phyloP scores from a whole-genome alignment of 2,113 vertebrate species.

The Anolis sagrei region DNA sequence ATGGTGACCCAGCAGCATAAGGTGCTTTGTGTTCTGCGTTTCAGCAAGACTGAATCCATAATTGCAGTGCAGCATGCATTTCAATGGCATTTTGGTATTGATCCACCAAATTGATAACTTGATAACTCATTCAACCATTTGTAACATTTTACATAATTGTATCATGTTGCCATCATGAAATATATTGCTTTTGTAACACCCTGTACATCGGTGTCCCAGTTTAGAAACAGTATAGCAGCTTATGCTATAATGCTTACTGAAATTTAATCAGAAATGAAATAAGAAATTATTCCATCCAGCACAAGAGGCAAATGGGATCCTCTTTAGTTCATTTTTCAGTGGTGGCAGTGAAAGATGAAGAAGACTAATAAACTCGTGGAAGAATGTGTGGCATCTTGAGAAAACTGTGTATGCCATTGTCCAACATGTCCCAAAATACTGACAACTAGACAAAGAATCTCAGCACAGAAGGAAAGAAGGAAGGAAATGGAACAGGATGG shows the following conservation, averaged over 20 bases:
- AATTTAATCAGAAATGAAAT: conserved; percentile 1
- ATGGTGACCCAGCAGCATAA: no score
- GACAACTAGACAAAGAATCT: not conserved
- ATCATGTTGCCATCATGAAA: no score
- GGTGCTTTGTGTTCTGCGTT: no score
- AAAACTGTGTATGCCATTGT: not conserved
- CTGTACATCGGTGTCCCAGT: not conserved
- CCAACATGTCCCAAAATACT: not conserved
- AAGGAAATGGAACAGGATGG: no score
- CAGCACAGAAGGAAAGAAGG: not conserved
- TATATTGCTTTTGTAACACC: no score
- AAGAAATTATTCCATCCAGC: not conserved
- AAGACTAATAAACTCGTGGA: not conserved
- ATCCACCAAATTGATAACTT: no score
- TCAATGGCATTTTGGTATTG: no score
- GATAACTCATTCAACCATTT: no score
- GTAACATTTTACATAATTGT: no score
- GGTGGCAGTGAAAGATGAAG: not conserved
- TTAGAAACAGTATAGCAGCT: not conserved
- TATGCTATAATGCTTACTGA: not conserved
- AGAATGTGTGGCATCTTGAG: not conserved
- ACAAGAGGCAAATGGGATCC: not conserved
- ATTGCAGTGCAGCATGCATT: no score
- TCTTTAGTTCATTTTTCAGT: not conserved
- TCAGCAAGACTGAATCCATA: no score